phyloP scores from a whole-genome alignment of 1,140 invertebrate genomes.

The Oreohelix idahoensis region DNA sequence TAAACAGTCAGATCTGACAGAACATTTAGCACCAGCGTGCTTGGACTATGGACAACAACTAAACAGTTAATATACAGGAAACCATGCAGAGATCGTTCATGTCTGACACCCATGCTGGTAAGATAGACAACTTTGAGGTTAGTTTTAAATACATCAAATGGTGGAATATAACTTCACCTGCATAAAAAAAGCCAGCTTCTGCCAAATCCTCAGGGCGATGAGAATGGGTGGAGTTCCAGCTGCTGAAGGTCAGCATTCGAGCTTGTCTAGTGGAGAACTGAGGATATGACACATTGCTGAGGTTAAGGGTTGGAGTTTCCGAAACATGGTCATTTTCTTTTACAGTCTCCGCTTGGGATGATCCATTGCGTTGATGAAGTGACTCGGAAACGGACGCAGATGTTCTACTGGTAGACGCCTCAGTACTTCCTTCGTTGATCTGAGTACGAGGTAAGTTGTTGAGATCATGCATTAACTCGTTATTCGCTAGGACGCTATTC shows the following conservation, averaged over 20 bases:
- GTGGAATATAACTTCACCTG: too few relatives aligned
- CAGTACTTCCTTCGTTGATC: not conserved
- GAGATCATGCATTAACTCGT: not conserved
- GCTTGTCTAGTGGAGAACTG: not conserved
- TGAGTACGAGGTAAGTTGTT: not conserved
- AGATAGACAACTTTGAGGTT: too few relatives aligned
- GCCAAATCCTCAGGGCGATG: not conserved
- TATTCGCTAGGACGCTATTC: not conserved
- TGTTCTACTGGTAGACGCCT: not conserved
- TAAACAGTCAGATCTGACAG: too few relatives aligned
- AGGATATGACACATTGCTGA: not conserved
- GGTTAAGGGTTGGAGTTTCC: not conserved
- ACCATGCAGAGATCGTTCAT: too few relatives aligned
- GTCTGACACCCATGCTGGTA: too few relatives aligned
- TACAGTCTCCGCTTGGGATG: not conserved
- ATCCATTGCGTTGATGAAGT: not conserved
- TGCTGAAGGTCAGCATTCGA: not conserved
- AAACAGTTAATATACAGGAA: too few relatives aligned
- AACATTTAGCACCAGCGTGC: too few relatives aligned
- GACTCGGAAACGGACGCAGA: not conserved
- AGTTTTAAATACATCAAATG: too few relatives aligned
- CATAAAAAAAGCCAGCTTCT: not conserved
- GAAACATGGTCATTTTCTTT: not conserved
- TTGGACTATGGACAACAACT: too few relatives aligned
- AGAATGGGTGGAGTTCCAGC: not conserved